Conservation (phyloP, 2,797 vertebrate genomes). For the Enteromius trimaculatus region DNA sequence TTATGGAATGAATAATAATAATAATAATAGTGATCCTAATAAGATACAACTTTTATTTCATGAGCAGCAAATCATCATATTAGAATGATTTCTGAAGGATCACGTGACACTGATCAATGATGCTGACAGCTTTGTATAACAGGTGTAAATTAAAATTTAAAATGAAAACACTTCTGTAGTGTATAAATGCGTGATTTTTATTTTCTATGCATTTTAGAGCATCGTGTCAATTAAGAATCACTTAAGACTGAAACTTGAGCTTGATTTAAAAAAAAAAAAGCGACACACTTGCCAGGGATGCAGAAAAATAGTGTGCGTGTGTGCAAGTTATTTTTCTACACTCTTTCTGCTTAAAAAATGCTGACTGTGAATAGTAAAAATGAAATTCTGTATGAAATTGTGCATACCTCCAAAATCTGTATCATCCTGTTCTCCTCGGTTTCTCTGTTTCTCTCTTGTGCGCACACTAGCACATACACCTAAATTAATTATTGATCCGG, state of each 20-base stretch:
- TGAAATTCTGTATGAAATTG: slow-evolving; percentile 3
- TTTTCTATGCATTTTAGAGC: not conserved
- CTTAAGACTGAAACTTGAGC: not conserved
- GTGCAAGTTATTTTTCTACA: not conserved
- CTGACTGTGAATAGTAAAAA: slow-evolving; percentile 11
- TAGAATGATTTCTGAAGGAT: not conserved
- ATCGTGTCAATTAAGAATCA: not conserved
- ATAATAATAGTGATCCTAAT: not conserved
- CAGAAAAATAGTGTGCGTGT: not conserved
- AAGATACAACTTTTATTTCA: not conserved
- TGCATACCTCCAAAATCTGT: not conserved
- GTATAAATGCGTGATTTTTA: not conserved
- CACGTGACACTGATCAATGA: not conserved
- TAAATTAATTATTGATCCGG: slow-evolving; percentile 29
- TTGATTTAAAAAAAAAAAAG: not conserved
- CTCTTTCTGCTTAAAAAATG: not conserved
- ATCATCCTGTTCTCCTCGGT: not conserved
- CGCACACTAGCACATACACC: not conserved
- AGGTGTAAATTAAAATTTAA: not conserved
- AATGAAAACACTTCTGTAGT: not conserved
- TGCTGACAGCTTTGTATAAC: not conserved
- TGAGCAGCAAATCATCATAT: not conserved
- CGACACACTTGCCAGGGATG: accelerated
- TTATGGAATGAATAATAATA: not conserved
- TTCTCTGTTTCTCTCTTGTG: slow-evolving; percentile 1